Base-by-base conservation (phyloP, 1,140 invertebrate genomes). In the Venturia canescens region DNA sequence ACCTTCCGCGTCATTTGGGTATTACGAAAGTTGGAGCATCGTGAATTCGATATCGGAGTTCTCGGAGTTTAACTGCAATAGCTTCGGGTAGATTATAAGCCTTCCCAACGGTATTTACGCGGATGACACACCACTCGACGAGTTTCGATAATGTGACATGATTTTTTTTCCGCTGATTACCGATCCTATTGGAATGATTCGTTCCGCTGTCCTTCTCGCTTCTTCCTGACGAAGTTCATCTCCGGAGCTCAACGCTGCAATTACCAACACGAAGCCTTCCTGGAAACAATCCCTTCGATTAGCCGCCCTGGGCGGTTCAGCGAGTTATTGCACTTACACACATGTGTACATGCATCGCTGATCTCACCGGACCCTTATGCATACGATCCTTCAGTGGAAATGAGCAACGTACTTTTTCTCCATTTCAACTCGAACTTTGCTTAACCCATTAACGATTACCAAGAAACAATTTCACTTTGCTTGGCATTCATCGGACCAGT, bases 221-320 rank as follows among this genome's bases (percentile, higher is more conserved):
- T 76, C 53, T 50, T 50, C 23, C 38, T 44, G 38, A 11, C 71
- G 5, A 29, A 23, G 60, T 23, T 63, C 23, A 57, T 53, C 53
- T 60, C 26, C 74, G 15, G 1, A 21, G 26, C 74, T 31, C 50
- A 34, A 16, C 69, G 38, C 69, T 31, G 76, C 77, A 82, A 84
- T 84, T 84, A 84, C 82, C 66, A 70, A 84, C 84, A 83, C 84
- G 84, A 82, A 80, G 74, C 21, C 29, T 83, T 84, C 82, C 83
- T 78, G 80, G 84, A 84, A 84, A 83, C 80, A 80, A 83, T 80
- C 80, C 78, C 80, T 82, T 76, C 53, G 80, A 84, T 82, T 80
- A 63, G 74, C 77, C 80, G 83, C 66, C 78, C 70, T 31, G 50
- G 78, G 74, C 71, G 38, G 31, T 60, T 21, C 74, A 60, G 50